phyloP scores from a whole-genome alignment of 2,888 invertebrate genomes.

The Drosophila mayaguana region DNA sequence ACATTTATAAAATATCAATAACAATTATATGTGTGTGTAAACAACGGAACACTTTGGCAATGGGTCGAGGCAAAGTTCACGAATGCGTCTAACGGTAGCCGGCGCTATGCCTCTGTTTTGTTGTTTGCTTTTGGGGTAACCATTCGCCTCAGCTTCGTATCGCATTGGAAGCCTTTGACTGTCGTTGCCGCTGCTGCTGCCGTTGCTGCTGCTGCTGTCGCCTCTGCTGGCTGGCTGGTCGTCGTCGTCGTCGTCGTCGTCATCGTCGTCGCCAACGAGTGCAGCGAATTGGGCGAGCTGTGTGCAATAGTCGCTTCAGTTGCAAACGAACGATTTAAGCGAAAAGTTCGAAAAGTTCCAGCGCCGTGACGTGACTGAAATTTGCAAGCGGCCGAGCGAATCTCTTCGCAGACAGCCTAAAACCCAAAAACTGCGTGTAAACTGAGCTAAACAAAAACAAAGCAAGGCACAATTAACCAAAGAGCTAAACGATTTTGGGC shows the following conservation, averaged over 20 bases:
- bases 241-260: constrained; percentile 30
- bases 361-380: constrained; percentile 54
- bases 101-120: constrained; percentile 54
- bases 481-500: not conserved
- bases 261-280: constrained; percentile 52
- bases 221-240: constrained; percentile 43
- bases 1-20: no score
- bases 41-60: constrained; percentile 46
- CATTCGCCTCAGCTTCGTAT: constrained; percentile 49
- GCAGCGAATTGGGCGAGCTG: constrained; percentile 65
- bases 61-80: constrained; percentile 44
- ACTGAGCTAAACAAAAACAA: not conserved
- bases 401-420: not conserved
- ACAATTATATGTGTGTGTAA: not conserved
- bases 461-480: not conserved
- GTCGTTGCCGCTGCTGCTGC: constrained; percentile 23
- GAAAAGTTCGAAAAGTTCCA: constrained; percentile 75
- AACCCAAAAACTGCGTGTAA: constrained; percentile 11
- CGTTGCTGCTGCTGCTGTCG: constrained; percentile 20
- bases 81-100: constrained; percentile 44
- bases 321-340: constrained; percentile 84
- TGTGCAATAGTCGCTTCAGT: constrained; percentile 80
- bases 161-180: constrained; percentile 59
- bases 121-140: constrained; percentile 56
- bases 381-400: constrained; percentile 43